phyloP scores from a whole-genome alignment of 2,113 vertebrate species.

The Xiphias gladius region DNA sequence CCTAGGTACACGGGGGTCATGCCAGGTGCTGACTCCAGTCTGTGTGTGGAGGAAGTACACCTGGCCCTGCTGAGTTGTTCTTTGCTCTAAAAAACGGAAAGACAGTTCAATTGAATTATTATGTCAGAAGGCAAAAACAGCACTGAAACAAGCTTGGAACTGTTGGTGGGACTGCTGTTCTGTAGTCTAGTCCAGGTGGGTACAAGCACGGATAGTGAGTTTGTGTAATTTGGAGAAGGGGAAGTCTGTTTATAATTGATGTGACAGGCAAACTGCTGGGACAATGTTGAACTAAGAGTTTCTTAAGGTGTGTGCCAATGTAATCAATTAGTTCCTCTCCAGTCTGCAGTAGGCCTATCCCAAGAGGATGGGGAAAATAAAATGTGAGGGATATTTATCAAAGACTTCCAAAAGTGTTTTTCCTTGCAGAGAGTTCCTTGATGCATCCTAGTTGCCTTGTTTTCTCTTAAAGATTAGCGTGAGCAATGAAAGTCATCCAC shows the following conservation, averaged over 20 bases:
- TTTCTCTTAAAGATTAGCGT: conserved; percentile 40
- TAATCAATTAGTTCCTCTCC: conserved; percentile 64
- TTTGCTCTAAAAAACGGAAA: conserved; percentile 88
- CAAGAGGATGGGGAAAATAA: conserved; percentile 30
- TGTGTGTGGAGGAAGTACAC: conserved; percentile 98
- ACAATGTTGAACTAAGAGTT: conserved; percentile 54
- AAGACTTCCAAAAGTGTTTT: conserved; percentile 51
- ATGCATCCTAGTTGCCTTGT: conserved; percentile 32
- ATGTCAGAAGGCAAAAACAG: conserved; percentile 7
- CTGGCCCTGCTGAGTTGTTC: conserved; percentile 96
- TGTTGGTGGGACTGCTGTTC: conserved; percentile 6
- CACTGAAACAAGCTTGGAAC: conserved; percentile 1
- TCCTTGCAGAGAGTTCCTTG: conserved; percentile 29
- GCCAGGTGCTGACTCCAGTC: conserved; percentile 98
- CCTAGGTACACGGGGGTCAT: conserved; percentile 95
- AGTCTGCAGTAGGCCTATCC: conserved; percentile 33
- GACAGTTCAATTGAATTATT: neutral
- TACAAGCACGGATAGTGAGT: conserved; percentile 32
- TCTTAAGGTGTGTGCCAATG: conserved; percentile 58
- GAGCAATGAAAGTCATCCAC: conserved; percentile 27
- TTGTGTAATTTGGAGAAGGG: conserved; percentile 45
- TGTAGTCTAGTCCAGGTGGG: conserved; percentile 23
- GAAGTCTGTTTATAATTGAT: conserved; percentile 66
- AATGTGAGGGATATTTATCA: conserved; percentile 52
- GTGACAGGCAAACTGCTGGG: conserved; percentile 57